Evolutionary conservation across 1,140 invertebrate species (phyloP), one percentile per base, ranked within the genome.

Genomic region (Stenopsyche tienmushanensis): DNA sequence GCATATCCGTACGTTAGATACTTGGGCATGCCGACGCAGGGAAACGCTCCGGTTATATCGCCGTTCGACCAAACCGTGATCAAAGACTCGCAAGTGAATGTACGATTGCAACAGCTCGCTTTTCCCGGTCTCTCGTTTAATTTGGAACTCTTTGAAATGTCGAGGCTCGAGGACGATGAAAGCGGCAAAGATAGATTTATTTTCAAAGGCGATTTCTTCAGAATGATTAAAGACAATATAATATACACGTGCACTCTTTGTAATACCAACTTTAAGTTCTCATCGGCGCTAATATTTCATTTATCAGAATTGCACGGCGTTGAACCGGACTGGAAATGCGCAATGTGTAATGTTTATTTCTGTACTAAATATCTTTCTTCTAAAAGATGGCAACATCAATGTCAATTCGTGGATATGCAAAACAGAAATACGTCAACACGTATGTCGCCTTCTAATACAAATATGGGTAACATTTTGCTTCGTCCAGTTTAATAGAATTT

Each of bases 1-100:
- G 9, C 10, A 1, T 60, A 60, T 60, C 57, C 57, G 3, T 60
- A 60, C 24, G 57, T 47, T 1, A 21, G 57, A 8, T 60, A 47
- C 23, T n/a, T 60, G n/a, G 57, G 10, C 5, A 23, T 10, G 23
- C 52, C 20, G 7, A 8, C 57, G 1, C 18, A 26, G 7, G 10
- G 18, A 1, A 21, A 34, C 13, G 13, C 13, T 5, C 29, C 29
- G 29, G 5, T 5, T 13, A 13, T 34, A 7, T 34, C 29, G 13
- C 5, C 13, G 29, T 13, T 34, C 5, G 29, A 34, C 13, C 29
- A 34, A 34, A 7, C 13, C 5, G 13, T 5, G 13, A 34, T 34
- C 5, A 13, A 5, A 5, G 29, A 34, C 29, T 13, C 5, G 13
- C 29, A 39, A n/a, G 15, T 39, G 1, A 39, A 42, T 8, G 10